Percentiles rank a stretch among this genome's conserved stretches.
These are phyloP conservation scores for Neuroscelio doddi DNA, from an alignment of 2,888 invertebrate genomes.

Conservation along the genomic window DNA sequence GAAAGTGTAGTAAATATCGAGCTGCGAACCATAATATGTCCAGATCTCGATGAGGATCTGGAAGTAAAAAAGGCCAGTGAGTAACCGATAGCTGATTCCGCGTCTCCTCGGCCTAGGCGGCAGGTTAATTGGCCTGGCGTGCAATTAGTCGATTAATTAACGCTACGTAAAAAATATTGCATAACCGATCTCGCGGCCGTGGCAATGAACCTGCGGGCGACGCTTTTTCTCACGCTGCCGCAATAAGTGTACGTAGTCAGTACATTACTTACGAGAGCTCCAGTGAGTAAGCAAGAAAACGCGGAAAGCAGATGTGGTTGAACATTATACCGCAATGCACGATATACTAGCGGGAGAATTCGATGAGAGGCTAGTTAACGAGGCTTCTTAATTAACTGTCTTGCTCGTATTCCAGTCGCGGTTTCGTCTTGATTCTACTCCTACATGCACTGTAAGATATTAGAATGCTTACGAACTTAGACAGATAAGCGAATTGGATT, in stretches of 20 bases:
- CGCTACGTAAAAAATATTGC: conserved; percentile 36
- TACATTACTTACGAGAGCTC: conserved; percentile 25
- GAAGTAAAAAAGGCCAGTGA: conserved; percentile 1
- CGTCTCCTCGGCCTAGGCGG: not conserved
- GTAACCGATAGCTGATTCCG: conserved; percentile 2
- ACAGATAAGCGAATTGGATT: too few relatives aligned
- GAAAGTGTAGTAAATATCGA: conserved; percentile 3
- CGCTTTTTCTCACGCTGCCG: conserved; percentile 45
- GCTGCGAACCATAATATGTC: not conserved
- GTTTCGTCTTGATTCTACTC: too few relatives aligned
- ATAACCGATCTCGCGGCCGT: conserved; percentile 34
- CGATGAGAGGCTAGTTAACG: conserved; percentile 34
- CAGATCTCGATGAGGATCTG: not conserved
- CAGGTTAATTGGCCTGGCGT: conserved; percentile 30
- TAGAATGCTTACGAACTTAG: too few relatives aligned
- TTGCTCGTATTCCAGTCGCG: conserved; percentile 12
- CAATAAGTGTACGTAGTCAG: conserved; percentile 28
- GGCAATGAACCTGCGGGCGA: conserved; percentile 46
- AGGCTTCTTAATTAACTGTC: conserved; percentile 42
- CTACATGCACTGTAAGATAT: too few relatives aligned
- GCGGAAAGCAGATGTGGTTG: conserved; percentile 29
- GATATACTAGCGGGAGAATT: conserved; percentile 36
- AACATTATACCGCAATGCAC: conserved; percentile 21
- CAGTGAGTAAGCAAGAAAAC: conserved; percentile 33
- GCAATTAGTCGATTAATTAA: conserved; percentile 44